Evolutionary conservation across 1,140 invertebrate species (phyloP), one percentile per base, ranked within the genome.

Genomic region (Orchestia grillus): DNA sequence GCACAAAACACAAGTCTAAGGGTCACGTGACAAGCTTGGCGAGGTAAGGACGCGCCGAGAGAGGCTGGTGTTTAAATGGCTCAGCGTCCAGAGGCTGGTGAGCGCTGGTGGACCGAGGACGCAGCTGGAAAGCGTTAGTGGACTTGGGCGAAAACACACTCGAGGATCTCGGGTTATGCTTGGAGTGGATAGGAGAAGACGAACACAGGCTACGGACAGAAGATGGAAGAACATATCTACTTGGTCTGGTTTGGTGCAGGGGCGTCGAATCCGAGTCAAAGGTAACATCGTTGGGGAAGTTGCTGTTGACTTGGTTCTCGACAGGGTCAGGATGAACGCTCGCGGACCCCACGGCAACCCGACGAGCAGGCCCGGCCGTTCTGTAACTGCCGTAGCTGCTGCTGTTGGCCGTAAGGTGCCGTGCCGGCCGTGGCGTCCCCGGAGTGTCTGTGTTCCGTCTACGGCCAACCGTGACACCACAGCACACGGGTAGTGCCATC

Each of bases 401-500:
- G 44, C 92, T 45, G 92, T 94, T 94, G 92, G 92, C 92, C 36
- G 92, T 94, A 40, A 94, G 44, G 44, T 94, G 92, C 41, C 92
- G 92, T 23, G 92, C 92, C 41, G 92, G 92, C 36, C 92, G 43
- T 8, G 92, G 92, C 43, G 92, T 94, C 43, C 92, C 92, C 40
- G 92, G 92, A 11, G 92, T 36, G 40, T 94, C 44, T n/a, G 92
- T 40, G 43, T 44, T 45, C 40, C 92, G 8, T 47, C 92, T 94
- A 94, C 92, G 92, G 92, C 92, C 92, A 94, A 94, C 92, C 92
- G 92, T 94, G 92, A 94, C 92, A 94, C 92, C 92, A 94, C 92
- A 94, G 40, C 92, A 94, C 43, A 94, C 92, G 44, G 92, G 92
- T 47, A 94, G 92, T 11, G 44, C 92, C 92, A 94, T 94, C 92